Evolutionary conservation across 1,140 invertebrate genomes (phyloP).

Genomic region (Tribolium madens): DNA sequence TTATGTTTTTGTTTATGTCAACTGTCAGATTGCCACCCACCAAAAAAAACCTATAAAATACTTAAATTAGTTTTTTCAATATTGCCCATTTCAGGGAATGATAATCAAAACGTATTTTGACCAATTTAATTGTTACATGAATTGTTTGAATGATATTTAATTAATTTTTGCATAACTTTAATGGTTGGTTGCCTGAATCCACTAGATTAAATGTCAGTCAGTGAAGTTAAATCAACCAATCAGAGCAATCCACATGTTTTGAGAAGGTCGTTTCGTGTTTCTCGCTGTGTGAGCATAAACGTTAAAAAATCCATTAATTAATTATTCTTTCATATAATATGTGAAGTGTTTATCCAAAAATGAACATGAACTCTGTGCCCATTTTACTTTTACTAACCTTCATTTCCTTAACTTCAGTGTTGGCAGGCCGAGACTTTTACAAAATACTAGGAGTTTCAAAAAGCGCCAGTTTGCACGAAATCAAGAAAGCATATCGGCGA

Average conservation of each 20-base stretch:
- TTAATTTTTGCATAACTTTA: too few relatives aligned
- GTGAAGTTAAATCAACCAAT: slow-evolving; percentile 51
- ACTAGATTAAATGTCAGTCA: neutral
- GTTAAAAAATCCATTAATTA: slow-evolving; percentile 20
- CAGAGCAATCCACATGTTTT: slow-evolving; percentile 58
- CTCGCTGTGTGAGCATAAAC: slow-evolving; percentile 38
- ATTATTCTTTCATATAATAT: slow-evolving; percentile 6
- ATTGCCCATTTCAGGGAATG: too few relatives aligned
- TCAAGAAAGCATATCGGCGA: slow-evolving; percentile 97
- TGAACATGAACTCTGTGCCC: slow-evolving; percentile 36
- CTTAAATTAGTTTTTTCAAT: neutral
- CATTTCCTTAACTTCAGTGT: slow-evolving; percentile 46
- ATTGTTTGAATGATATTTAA: too few relatives aligned
- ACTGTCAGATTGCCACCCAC: neutral
- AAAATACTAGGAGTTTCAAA: slow-evolving; percentile 88
- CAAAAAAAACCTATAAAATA: neutral
- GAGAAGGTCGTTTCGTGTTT: slow-evolving; percentile 22
- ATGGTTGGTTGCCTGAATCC: slow-evolving; percentile 8
- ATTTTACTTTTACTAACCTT: slow-evolving; percentile 43
- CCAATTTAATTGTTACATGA: too few relatives aligned
- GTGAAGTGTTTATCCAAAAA: slow-evolving; percentile 24
- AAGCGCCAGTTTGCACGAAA: slow-evolving; percentile 90
- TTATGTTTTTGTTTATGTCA: neutral
- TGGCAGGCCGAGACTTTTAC: slow-evolving; percentile 93
- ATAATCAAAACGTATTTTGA: too few relatives aligned